A percentile compares a stretch with the other conserved stretches of the same genome.
These are phyloP conservation scores for Mercenaria mercenaria DNA, from an alignment of 1,140 invertebrate genomes.

Conservation along the genomic window DNA sequence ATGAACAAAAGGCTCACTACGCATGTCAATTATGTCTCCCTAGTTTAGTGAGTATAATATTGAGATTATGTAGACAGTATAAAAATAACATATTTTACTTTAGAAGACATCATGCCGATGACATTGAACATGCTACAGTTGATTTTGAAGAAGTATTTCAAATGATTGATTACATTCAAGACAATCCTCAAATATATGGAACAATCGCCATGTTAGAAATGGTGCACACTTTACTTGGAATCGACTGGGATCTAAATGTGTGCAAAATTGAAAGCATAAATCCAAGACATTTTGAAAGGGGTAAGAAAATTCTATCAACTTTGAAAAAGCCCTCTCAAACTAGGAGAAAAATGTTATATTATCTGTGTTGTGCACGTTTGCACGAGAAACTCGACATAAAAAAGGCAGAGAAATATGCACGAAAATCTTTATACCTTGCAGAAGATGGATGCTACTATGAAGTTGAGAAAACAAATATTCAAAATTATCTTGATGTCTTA, in stretches of 20 bases:
- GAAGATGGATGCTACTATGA: not conserved
- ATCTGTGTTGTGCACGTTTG: not conserved
- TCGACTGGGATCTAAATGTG: not conserved
- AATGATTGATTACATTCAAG: not conserved
- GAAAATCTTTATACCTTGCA: not conserved
- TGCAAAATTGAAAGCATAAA: not conserved
- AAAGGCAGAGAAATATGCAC: not conserved
- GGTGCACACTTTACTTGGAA: not conserved
- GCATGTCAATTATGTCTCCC: not conserved
- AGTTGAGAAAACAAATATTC: not conserved
- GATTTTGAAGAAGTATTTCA: not conserved
- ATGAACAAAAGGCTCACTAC: not conserved
- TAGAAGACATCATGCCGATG: not conserved
- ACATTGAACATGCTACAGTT: not conserved
- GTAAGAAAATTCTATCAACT: not conserved
- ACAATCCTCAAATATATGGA: not conserved
- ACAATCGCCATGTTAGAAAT: not conserved
- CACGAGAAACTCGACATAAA: not conserved
- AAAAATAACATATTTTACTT: slow-evolving; percentile 2
- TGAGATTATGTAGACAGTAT: not conserved
- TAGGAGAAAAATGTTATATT: not conserved
- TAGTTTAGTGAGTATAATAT: not conserved
- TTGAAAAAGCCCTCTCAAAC: not conserved
- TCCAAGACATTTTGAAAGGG: not conserved
- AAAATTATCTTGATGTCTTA: not conserved